A percentile compares a stretch with the other conserved stretches of the same genome.
Conservation (phyloP, 2,113 vertebrate genomes). For the Pollachius pollachius region DNA sequence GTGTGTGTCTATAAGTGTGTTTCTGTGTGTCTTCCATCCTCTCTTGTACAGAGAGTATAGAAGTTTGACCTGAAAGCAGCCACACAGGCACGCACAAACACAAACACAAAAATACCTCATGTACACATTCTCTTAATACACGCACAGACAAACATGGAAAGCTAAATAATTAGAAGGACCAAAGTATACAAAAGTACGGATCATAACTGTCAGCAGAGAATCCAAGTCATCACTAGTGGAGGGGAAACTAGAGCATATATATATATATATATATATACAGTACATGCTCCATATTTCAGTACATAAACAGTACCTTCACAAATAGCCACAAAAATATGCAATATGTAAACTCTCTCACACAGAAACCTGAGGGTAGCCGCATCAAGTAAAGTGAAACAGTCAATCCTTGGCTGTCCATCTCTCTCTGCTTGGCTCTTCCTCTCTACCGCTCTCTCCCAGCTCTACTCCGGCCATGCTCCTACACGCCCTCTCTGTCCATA, state of each 20-base stretch:
- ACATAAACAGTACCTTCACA: too few relatives aligned
- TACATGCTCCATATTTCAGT: too few relatives aligned
- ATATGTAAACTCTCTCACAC: too few relatives aligned
- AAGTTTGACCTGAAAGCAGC: conserved; percentile 57
- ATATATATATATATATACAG: too few relatives aligned
- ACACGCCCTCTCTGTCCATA: conserved; percentile 42
- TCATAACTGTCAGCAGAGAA: too few relatives aligned
- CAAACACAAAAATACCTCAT: not conserved
- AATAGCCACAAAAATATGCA: too few relatives aligned
- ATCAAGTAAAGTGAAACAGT: not conserved
- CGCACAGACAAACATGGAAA: not conserved
- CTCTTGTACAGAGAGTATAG: conserved; percentile 43
- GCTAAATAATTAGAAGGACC: too few relatives aligned
- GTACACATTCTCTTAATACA: not conserved
- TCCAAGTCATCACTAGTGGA: too few relatives aligned
- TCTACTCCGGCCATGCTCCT: conserved; percentile 34
- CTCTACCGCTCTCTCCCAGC: conserved; percentile 27
- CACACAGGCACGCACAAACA: conserved; percentile 6
- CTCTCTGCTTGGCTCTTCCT: conserved; percentile 32
- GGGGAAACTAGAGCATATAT: too few relatives aligned
- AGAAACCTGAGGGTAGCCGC: not conserved
- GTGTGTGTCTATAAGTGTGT: conserved; percentile 8
- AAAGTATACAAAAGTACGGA: too few relatives aligned
- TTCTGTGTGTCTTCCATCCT: conserved; percentile 33
- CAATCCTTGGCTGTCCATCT: not conserved